A percentile compares a stretch with the other conserved stretches of the same genome.
These are phyloP conservation scores for Drosophila nigromelanica DNA, from an alignment of 1,140 invertebrate genomes.

Conservation along the genomic window DNA sequence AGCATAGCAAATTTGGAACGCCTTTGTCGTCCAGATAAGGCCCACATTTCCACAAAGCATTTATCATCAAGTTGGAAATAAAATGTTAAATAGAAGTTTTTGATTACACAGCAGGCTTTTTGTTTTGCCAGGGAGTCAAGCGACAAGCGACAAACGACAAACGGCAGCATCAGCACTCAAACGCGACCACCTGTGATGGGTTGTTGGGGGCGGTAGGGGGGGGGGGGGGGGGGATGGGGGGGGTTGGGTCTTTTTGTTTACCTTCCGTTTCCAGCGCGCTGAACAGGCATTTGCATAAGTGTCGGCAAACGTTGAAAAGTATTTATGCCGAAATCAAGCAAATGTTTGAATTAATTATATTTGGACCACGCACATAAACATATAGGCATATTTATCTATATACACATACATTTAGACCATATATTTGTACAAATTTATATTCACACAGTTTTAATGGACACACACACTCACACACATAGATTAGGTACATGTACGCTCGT, in stretches of 20 bases:
- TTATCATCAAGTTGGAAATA: conserved; percentile 74
- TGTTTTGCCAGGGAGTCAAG: conserved; percentile 52
- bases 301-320: conserved; percentile 44
- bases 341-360: conserved; percentile 51
- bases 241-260: conserved; percentile 16
- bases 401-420: neutral
- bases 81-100: conserved; percentile 79
- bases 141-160: conserved; percentile 12
- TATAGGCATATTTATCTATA: neutral
- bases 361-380: neutral
- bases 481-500: neutral
- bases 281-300: conserved; percentile 59
- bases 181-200: conserved; percentile 36
- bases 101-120: conserved; percentile 71
- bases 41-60: conserved; percentile 69
- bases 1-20: conserved; percentile 45
- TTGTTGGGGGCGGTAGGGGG: neutral
- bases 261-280: conserved; percentile 15
- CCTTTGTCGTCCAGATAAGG: conserved; percentile 38
- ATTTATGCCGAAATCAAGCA: conserved; percentile 56
- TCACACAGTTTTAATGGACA: conserved; percentile 17
- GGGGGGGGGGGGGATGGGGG: too few relatives aligned
- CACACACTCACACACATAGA: neutral
- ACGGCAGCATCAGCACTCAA: conserved; percentile 17
- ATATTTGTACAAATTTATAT: conserved; percentile 19